phyloP scores from a whole-genome alignment of 1,140 invertebrate species.

The Asbolus verrucosus region DNA sequence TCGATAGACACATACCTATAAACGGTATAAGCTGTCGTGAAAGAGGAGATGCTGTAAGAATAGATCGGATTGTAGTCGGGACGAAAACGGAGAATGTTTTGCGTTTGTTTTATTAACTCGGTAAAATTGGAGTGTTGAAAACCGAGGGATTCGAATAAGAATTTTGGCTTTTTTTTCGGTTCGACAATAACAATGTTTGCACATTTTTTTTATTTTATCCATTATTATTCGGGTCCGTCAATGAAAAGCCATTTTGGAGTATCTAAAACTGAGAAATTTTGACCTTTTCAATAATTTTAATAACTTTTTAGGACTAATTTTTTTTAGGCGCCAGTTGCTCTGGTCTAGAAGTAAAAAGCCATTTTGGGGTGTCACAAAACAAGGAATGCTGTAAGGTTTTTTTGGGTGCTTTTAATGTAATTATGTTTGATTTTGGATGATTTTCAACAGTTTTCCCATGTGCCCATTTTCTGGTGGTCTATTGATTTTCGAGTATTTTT shows the following conservation, averaged over 20 bases:
- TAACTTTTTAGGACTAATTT: conserved; percentile 16
- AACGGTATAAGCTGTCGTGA: conserved; percentile 50
- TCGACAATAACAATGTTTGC: not conserved
- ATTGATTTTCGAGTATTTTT: too few species aligned
- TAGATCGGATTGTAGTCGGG: conserved; percentile 49
- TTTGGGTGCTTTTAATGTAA: too few species aligned
- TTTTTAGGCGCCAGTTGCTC: conserved; percentile 7
- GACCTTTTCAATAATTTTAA: conserved; percentile 18
- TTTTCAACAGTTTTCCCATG: conserved; percentile 8
- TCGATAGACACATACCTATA: conserved; percentile 43
- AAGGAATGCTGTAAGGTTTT: not conserved
- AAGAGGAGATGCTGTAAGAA: conserved; percentile 50
- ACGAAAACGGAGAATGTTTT: conserved; percentile 46
- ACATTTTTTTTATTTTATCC: not conserved
- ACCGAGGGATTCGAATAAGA: too few species aligned
- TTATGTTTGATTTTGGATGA: not conserved
- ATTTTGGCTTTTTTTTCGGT: conserved; percentile 7
- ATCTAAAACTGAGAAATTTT: conserved; percentile 13
- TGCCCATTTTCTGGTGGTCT: too few species aligned
- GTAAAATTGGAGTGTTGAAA: too few species aligned
- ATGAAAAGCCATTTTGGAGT: conserved; percentile 13
- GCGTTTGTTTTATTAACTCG: too few species aligned
- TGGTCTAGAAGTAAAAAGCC: not conserved
- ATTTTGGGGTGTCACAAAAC: conserved; percentile 3
- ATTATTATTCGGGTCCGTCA: conserved; percentile 7